Base-by-base conservation (phyloP, 2,797 vertebrate genomes). In the Crenuchus spilurus region DNA sequence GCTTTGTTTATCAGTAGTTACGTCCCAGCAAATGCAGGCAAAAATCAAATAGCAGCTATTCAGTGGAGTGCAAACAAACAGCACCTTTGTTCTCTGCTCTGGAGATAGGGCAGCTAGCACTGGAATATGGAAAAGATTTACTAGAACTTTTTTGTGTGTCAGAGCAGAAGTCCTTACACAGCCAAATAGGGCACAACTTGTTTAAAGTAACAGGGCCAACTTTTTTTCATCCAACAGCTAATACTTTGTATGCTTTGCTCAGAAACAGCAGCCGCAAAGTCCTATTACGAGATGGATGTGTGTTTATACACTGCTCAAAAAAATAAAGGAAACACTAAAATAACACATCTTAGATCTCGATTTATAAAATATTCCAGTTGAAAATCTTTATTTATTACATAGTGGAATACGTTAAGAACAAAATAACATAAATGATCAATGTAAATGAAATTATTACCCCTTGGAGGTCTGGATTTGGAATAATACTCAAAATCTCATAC, bases 41-140 rank as follows among this genome's bases (percentile, higher is more conserved):
- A 37, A 69, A 60, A 58, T 41, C 63, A 37, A 54, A 76, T 18
- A 41, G 52, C 46, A 41, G 22, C 33, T 51, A 62, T 69, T 71
- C n/a, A 79, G 54, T 24, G 14, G 46, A 72, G 60, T 33, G 55
- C 57, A 72, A 74, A 82, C 74, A 76, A 76, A 76, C 55, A 71
- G 58, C 49, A 74, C 67, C 67, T 74, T 77, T 79, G 70, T 74
- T 68, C 55, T 14, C 16, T 26, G 28, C 41, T 44, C 14, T 35
- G 55, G 33, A 77, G 49, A 69, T 54, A 79, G 33, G 20, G 22
- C 22, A 52, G 18, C 22, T 33, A 70, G 10, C 31, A 55, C 13
- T 18, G 39, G 28, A 26, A 41, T 58, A 22, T 37, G 42, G 13
- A 62, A 46, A 49, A 54, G 14, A 18, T 10, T 72, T 35, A 61